Percentiles rank a stretch among this genome's conserved stretches.
Conservation (phyloP, 2,113 vertebrate genomes). For the Bambusicola thoracicus region DNA sequence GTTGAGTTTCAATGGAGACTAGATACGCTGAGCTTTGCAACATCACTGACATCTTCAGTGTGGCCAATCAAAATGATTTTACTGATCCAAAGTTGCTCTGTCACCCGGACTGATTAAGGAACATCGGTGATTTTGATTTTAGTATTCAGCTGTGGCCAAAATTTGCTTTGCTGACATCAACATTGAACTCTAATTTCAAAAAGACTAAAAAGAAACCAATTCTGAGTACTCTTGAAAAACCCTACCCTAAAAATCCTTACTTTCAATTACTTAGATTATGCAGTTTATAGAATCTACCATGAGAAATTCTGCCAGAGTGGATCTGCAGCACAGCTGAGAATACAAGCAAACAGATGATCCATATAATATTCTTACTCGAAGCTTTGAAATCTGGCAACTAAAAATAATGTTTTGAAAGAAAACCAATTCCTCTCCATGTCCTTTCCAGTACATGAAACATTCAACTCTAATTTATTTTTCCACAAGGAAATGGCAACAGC, state of each 20-base stretch:
- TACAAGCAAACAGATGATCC: constrained; percentile 22
- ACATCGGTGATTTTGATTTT: background rate
- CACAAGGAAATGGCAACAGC: background rate
- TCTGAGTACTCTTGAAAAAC: background rate
- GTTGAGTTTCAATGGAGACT: background rate
- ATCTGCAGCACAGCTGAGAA: constrained; percentile 15
- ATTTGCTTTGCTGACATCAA: background rate
- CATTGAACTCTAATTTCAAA: background rate
- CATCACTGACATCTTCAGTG: background rate
- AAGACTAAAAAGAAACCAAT: background rate
- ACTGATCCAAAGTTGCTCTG: background rate
- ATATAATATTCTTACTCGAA: background rate
- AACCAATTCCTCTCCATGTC: background rate
- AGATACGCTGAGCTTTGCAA: background rate
- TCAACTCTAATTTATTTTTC: background rate
- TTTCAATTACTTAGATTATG: constrained; percentile 6
- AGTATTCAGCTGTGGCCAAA: background rate
- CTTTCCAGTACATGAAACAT: background rate
- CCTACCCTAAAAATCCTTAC: background rate
- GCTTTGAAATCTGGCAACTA: constrained; percentile 2
- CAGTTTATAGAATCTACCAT: background rate
- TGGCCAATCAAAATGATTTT: background rate
- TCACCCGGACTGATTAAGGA: background rate
- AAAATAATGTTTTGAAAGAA: constrained; percentile 11
- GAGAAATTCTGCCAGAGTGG: background rate